Evolutionary conservation across 2,113 vertebrate genomes (phyloP), one percentile per base, ranked within the genome.

Genomic region (Tapirus terrestris): DNA sequence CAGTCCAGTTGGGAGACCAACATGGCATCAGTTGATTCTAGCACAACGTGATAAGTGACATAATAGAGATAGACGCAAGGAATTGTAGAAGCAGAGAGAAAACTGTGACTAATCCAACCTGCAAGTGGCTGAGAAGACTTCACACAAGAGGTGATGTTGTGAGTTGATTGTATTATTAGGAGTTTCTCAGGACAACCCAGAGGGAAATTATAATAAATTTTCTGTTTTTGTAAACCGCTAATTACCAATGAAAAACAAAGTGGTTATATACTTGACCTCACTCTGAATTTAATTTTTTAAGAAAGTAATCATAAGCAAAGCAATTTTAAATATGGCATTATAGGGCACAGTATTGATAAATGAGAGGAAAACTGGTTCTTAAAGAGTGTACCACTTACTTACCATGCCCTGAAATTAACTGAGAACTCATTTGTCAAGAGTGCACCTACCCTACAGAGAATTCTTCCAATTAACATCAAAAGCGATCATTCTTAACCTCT

Each of bases 391-490:
- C 80, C 80, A 72, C 33, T 96, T 89, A 83, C 80, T 97, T 83
- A 58, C 88, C 48, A 68, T 95, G 89, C 79, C 96, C 96, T 98
- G 94, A 97, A 97, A 97, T 97, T 97, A 95, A 92, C 76, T 31
- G 84, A 96, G 87, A 97, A 68, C 97, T 96, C 97, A 98, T 97
- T 98, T 97, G 95, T 98, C 96, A 96, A 63, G 68, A 81, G 83
- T 31, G 61, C 48, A 96, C 92, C 92, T 96, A 97, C 86, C 89
- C 95, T 82, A 90, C 29, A 43, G 93, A 97, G 89, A 97, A 96
- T 98, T 97, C 95, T 90, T 88, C 94, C 94, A 97, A 97, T 98
- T 97, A 98, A 91, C 95, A 97, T 96, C 94, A 96, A 97, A 98
- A 96, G 76, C 0, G 72, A 97, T 96, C 97, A 96, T 96, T 97